Conservation (phyloP, 2,113 vertebrate species). For the Pygoscelis antarcticus region DNA sequence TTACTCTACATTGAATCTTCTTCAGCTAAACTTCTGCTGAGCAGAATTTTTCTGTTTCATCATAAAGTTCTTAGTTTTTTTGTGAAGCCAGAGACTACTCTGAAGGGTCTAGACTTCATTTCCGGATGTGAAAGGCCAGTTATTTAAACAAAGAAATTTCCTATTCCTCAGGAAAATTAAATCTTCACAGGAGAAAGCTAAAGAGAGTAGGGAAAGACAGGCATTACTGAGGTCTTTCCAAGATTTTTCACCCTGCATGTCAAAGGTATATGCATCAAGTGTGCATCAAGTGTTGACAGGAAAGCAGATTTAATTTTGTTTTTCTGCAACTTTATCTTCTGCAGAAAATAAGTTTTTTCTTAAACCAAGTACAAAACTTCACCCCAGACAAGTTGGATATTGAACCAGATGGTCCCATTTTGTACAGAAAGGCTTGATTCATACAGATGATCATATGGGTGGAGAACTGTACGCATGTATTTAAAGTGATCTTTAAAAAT, state of each 20-base stretch:
- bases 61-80: neutral
- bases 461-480: neutral
- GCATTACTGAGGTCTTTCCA: neutral
- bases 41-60: neutral
- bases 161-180: neutral
- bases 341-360: neutral
- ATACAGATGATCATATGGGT: neutral
- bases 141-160: neutral
- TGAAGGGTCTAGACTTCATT: neutral
- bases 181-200: neutral
- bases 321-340: neutral
- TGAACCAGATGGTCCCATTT: neutral
- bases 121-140: neutral
- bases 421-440: neutral
- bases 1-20: neutral
- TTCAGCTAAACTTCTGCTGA: neutral
- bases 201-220: neutral
- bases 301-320: neutral
- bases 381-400: neutral
- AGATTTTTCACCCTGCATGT: neutral
- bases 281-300: neutral
- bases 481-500: neutral
- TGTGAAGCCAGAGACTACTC: neutral
- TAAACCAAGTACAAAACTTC: neutral
- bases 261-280: neutral